Evolutionary conservation across 2,797 vertebrate species (phyloP).

Genomic region (Sebastes oblongus): DNA sequence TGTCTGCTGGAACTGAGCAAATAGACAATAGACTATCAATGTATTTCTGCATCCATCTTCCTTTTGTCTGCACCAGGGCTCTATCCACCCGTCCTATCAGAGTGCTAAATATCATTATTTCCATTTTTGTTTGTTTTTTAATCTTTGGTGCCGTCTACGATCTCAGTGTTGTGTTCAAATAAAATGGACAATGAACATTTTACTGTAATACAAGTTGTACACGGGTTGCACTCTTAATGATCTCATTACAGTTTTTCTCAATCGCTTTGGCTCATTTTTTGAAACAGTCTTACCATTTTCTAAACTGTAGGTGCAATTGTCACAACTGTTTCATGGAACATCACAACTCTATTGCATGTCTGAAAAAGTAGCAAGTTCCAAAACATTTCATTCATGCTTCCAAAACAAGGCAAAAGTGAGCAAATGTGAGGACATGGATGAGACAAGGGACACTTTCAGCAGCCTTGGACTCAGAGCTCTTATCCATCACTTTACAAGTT

Average conservation of each 20-base stretch:
- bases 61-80: background rate
- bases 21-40: too few relatives aligned
- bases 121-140: too few relatives aligned
- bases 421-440: background rate
- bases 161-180: background rate
- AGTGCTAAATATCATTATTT: background rate
- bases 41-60: background rate
- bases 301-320: too few relatives aligned
- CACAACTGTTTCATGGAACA: too few relatives aligned
- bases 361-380: too few relatives aligned
- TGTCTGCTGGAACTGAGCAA: background rate
- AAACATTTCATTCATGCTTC: too few relatives aligned
- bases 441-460: slow-evolving; percentile 9
- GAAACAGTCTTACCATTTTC: too few relatives aligned
- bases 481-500: slow-evolving; percentile 42
- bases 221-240: background rate
- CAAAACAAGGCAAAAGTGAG: too few relatives aligned
- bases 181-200: background rate
- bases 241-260: too few relatives aligned
- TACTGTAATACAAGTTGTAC: background rate
- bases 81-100: background rate
- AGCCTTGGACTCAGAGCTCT: slow-evolving; percentile 2
- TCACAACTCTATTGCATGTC: too few relatives aligned
- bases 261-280: too few relatives aligned
- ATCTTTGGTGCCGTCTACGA: background rate